Percentiles rank a stretch among this genome's conserved stretches.
phyloP scores from a whole-genome alignment of 2,113 vertebrate species.

The Sterna hirundo region DNA sequence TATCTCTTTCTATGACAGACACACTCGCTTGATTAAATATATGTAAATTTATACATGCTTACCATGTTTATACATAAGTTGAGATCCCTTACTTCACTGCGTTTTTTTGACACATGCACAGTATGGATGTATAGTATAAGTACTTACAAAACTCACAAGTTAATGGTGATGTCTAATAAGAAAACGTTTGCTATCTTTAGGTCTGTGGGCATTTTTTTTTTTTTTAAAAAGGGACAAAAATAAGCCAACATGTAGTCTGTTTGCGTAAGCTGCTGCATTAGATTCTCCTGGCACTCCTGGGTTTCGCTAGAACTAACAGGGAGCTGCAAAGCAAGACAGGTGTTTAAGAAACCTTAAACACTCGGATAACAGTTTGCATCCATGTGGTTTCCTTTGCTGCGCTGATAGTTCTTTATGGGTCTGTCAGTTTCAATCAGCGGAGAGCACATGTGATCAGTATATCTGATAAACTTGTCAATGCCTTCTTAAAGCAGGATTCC shows the following conservation, averaged over 20 bases:
- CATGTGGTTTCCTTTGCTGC: slow-evolving; percentile 45
- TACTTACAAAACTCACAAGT: not conserved
- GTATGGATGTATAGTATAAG: not conserved
- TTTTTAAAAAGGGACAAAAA: not conserved
- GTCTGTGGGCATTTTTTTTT: not conserved
- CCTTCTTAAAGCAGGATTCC: slow-evolving; percentile 72
- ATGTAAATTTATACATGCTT: slow-evolving; percentile 31
- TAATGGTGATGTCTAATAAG: not conserved
- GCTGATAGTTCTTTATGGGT: slow-evolving; percentile 71
- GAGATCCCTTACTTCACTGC: not conserved
- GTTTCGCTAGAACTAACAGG: not conserved
- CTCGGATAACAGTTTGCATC: slow-evolving; percentile 61
- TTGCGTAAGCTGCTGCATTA: not conserved
- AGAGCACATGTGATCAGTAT: slow-evolving; percentile 74
- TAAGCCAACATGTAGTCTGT: not conserved
- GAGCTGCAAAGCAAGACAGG: slow-evolving; percentile 30
- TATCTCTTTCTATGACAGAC: not conserved
- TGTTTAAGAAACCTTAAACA: slow-evolving; percentile 64
- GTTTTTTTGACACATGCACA: not conserved
- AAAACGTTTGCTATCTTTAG: not conserved
- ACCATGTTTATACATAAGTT: slow-evolving; percentile 17
- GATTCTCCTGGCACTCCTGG: not conserved
- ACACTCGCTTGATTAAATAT: slow-evolving; percentile 21
- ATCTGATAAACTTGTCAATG: slow-evolving; percentile 84
- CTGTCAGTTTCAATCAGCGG: slow-evolving; percentile 76